phyloP scores from a whole-genome alignment of 2,888 invertebrate species.

The Drosophila phalerata region DNA sequence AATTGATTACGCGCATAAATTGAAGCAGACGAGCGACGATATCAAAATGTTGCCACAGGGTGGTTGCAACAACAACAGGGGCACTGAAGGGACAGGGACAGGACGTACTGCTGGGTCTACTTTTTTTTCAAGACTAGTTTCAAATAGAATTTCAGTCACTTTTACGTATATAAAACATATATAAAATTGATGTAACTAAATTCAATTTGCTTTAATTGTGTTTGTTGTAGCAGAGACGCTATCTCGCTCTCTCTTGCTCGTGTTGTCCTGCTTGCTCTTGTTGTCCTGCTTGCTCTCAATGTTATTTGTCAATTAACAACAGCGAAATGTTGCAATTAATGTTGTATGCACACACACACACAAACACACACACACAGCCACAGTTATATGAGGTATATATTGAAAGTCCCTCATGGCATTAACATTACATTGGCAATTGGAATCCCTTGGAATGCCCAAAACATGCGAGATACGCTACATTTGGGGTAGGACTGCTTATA shows the following conservation, averaged over 20 bases:
- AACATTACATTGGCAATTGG: slow-evolving; percentile 49
- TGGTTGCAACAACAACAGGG: slow-evolving; percentile 21
- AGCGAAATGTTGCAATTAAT: slow-evolving; percentile 77
- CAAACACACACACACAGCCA: background rate
- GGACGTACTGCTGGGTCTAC: slow-evolving; percentile 17
- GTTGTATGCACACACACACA: slow-evolving; percentile 44
- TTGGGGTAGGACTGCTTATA: background rate
- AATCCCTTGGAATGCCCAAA: slow-evolving; percentile 52
- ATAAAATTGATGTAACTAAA: slow-evolving; percentile 60
- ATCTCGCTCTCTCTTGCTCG: background rate
- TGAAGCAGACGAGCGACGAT: slow-evolving; percentile 74
- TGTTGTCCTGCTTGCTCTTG: background rate
- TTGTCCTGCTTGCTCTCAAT: slow-evolving; percentile 19
- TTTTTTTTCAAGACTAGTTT: slow-evolving; percentile 46
- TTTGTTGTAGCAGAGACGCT: slow-evolving; percentile 22
- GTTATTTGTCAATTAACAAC: slow-evolving; percentile 76
- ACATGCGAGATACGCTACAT: slow-evolving; percentile 67
- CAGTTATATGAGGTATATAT: slow-evolving; percentile 37
- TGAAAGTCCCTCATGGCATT: slow-evolving; percentile 59
- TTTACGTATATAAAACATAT: slow-evolving; percentile 29
- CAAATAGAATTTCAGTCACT: slow-evolving; percentile 56
- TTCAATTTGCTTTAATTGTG: slow-evolving; percentile 74
- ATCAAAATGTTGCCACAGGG: slow-evolving; percentile 62
- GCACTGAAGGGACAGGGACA: background rate
- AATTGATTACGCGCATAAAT: slow-evolving; percentile 83